Evolutionary conservation across 1,140 invertebrate species (phyloP).

Genomic region (Pissodes strobi): DNA sequence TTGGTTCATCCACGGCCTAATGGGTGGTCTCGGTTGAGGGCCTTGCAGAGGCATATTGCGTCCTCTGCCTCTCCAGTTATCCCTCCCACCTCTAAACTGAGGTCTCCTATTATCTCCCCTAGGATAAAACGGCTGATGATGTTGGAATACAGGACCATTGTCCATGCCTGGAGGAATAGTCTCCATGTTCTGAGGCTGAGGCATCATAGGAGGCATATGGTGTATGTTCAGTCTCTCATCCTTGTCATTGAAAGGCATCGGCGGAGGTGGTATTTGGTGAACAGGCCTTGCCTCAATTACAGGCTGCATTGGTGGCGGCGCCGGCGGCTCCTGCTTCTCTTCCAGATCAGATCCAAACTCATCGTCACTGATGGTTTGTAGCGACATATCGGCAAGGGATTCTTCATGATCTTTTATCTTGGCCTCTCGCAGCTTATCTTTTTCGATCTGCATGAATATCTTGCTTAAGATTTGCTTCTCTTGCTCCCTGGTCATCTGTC

Average conservation of each 20-base stretch:
- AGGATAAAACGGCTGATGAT: conserved; percentile 11
- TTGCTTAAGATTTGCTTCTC: conserved; percentile 81
- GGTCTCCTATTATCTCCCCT: conserved; percentile 1
- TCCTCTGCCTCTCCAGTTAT: conserved; percentile 21
- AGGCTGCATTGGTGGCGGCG: not conserved
- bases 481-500: conserved; percentile 75
- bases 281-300: not conserved
- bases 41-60: not conserved
- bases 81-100: conserved; percentile 8
- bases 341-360: conserved; percentile 53
- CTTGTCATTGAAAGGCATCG: conserved; percentile 41
- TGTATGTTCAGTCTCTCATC: conserved; percentile 36
- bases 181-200: not conserved
- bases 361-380: conserved; percentile 56
- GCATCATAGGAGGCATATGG: not conserved
- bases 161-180: not conserved
- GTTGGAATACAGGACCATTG: too few relatives aligned
- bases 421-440: conserved; percentile 75
- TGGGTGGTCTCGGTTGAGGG: conserved; percentile 39
- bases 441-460: conserved; percentile 77
- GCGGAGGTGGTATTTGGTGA: not conserved
- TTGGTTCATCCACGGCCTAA: conserved; percentile 40
- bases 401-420: conserved; percentile 66
- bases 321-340: conserved; percentile 11
- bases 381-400: conserved; percentile 38